Conservation (phyloP, 2,113 vertebrate species). For the Tylochromis polylepis region DNA sequence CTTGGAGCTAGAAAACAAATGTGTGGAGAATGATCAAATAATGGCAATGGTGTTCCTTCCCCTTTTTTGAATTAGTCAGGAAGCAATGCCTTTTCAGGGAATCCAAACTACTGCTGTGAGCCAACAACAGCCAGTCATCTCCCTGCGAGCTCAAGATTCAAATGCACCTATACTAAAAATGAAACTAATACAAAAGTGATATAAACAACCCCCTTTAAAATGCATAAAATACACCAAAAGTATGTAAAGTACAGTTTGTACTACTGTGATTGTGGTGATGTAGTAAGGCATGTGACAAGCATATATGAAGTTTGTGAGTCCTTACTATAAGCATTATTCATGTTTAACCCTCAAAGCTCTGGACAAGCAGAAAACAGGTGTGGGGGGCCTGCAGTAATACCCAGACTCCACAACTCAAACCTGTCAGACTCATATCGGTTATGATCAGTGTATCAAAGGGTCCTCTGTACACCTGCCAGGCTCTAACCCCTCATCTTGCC, state of each 20-base stretch:
- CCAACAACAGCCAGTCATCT: background rate
- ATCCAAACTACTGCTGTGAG: background rate
- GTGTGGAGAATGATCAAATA: background rate
- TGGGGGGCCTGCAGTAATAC: background rate
- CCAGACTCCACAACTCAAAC: background rate
- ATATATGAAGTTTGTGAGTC: conserved; percentile 25
- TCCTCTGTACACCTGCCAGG: conserved; percentile 37
- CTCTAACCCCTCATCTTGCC: conserved; percentile 14
- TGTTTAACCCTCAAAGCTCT: conserved; percentile 48
- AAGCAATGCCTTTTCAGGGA: background rate
- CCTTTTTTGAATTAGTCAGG: background rate
- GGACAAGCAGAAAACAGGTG: conserved; percentile 16
- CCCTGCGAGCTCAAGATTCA: background rate
- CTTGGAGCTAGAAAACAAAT: background rate
- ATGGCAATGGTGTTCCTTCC: background rate
- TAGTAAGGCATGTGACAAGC: conserved; percentile 24
- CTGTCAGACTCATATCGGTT: conserved; percentile 37
- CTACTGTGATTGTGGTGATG: conserved; percentile 10
- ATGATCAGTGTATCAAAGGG: conserved; percentile 13
- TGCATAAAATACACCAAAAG: background rate
- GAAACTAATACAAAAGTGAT: background rate
- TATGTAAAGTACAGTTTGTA: background rate
- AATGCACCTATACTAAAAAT: background rate
- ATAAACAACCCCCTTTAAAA: background rate
- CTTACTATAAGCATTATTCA: conserved; percentile 60